Percentiles rank a stretch among this genome's conserved stretches.
These are phyloP conservation scores for Physella acuta DNA, from an alignment of 1,140 invertebrate species.

Conservation along the genomic window DNA sequence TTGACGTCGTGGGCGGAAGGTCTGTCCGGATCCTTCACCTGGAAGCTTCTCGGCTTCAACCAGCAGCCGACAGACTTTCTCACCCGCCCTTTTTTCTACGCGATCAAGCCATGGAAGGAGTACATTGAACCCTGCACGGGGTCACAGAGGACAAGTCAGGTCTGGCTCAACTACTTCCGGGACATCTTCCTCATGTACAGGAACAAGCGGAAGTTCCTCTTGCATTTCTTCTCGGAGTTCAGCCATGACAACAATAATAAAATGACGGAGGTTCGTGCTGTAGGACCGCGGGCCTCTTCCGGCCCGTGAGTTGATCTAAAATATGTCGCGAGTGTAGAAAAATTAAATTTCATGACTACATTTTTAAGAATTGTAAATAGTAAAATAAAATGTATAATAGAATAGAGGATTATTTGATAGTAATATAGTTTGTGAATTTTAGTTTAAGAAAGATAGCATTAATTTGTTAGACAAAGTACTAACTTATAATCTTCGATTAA, in stretches of 20 bases:
- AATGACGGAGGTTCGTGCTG: conserved; percentile 69
- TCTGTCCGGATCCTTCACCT: conserved; percentile 84
- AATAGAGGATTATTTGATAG: too few relatives aligned
- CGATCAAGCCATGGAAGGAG: too few relatives aligned
- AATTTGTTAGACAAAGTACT: too few relatives aligned
- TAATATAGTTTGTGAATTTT: too few relatives aligned
- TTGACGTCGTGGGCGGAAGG: conserved; percentile 85
- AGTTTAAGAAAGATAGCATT: too few relatives aligned
- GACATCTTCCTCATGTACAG: conserved; percentile 68
- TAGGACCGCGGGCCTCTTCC: too few relatives aligned
- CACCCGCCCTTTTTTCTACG: conserved; percentile 77
- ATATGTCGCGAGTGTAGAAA: too few relatives aligned
- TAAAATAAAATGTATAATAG: too few relatives aligned
- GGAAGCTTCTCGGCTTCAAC: conserved; percentile 85
- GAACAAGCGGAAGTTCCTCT: conserved; percentile 75
- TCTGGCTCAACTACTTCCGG: conserved; percentile 70
- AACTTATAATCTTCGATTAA: too few relatives aligned
- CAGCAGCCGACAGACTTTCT: conserved; percentile 87
- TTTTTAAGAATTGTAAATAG: too few relatives aligned
- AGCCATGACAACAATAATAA: conserved; percentile 76
- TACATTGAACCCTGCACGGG: conserved; percentile 75
- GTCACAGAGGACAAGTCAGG: conserved; percentile 73
- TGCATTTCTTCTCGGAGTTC: conserved; percentile 81
- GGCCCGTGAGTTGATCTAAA: too few relatives aligned
- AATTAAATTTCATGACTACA: too few relatives aligned